Conservation (phyloP, 2,113 vertebrate species). For the Lampris incognitus region DNA sequence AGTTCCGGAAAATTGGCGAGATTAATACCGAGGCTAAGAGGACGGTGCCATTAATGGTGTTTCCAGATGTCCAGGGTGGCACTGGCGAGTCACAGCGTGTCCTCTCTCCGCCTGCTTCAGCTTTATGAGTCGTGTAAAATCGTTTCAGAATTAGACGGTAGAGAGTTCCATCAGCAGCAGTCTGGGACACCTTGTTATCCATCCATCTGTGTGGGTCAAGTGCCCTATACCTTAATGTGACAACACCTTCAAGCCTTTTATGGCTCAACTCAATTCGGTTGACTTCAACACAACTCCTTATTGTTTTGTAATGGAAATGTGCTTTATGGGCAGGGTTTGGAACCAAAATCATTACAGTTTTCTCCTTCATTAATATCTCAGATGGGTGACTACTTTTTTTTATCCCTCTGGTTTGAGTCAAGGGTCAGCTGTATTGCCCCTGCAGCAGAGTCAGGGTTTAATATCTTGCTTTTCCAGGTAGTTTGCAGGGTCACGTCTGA, state of each 20-base stretch:
- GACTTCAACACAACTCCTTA: too few species aligned
- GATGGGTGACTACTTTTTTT: too few species aligned
- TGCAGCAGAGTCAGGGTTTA: too few species aligned
- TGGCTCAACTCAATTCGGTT: too few species aligned
- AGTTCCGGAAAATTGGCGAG: conserved; percentile 82
- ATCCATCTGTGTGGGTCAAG: neutral
- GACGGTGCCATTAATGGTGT: conserved; percentile 76
- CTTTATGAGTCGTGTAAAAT: conserved; percentile 82
- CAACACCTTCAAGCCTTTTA: neutral
- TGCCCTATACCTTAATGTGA: neutral
- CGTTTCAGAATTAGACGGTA: conserved; percentile 61
- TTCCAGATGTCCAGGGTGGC: conserved; percentile 77
- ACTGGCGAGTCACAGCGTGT: conserved; percentile 51
- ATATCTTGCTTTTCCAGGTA: too few species aligned
- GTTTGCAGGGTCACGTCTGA: too few species aligned
- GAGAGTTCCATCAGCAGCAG: conserved; percentile 71
- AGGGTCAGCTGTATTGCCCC: too few species aligned
- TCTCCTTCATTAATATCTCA: too few species aligned
- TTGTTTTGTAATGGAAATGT: too few species aligned
- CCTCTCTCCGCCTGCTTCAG: conserved; percentile 31
- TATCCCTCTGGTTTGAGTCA: too few species aligned
- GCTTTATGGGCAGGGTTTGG: too few species aligned
- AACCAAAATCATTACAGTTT: too few species aligned
- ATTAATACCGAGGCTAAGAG: conserved; percentile 79
- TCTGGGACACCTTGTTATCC: conserved; percentile 82